Conservation (phyloP, 2,888 invertebrate genomes). For the Acrocera orbiculus region DNA sequence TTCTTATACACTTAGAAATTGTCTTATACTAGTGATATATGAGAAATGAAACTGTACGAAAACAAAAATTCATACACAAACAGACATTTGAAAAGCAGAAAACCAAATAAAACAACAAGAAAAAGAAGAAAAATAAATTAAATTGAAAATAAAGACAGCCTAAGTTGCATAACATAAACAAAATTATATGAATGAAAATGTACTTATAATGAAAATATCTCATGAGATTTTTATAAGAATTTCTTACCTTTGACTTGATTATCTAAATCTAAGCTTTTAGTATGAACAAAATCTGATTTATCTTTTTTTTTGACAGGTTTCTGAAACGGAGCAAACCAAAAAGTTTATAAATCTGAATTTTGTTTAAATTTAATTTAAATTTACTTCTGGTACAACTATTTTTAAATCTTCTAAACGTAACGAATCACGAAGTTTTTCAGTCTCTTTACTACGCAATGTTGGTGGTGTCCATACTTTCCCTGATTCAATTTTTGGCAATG, state of each 20-base stretch:
- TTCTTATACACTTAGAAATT: too few relatives aligned
- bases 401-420: slow-evolving; percentile 19
- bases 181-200: too few relatives aligned
- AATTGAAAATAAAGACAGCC: too few relatives aligned
- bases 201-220: too few relatives aligned
- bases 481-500: slow-evolving; percentile 18
- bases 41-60: too few relatives aligned
- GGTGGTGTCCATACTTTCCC: slow-evolving; percentile 20
- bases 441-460: slow-evolving; percentile 19
- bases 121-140: too few relatives aligned
- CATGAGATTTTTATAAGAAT: slow-evolving; percentile 7
- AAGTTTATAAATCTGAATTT: not conserved
- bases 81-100: too few relatives aligned
- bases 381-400: slow-evolving; percentile 18
- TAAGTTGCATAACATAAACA: too few relatives aligned
- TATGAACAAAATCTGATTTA: slow-evolving; percentile 21
- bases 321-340: slow-evolving; percentile 12
- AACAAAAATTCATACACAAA: too few relatives aligned
- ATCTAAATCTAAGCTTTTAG: slow-evolving; percentile 21
- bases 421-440: slow-evolving; percentile 20
- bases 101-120: too few relatives aligned
- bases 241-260: slow-evolving; percentile 19
- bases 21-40: too few relatives aligned
- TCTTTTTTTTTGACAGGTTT: slow-evolving; percentile 17
- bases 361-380: not conserved